Evolutionary conservation across 2,888 invertebrate genomes (phyloP).

Genomic region (Ochropleura leucogaster): DNA sequence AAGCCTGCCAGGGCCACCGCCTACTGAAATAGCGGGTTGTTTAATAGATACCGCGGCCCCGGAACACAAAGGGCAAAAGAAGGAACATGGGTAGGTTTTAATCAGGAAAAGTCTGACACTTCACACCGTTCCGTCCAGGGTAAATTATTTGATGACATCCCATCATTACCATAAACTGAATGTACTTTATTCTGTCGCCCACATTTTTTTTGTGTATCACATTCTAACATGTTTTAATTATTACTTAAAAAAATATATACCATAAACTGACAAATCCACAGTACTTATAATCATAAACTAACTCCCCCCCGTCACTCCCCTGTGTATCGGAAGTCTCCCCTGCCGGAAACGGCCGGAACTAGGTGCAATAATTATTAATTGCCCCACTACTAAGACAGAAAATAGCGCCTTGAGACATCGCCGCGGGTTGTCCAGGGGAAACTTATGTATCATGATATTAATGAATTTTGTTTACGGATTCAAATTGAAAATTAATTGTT

Average conservation of each 20-base stretch:
- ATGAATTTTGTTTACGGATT: slow-evolving; percentile 65
- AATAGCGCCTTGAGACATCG: slow-evolving; percentile 80
- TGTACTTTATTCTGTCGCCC: no score
- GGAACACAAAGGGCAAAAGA: no score
- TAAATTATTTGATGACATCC: no score
- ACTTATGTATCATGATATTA: slow-evolving; percentile 63
- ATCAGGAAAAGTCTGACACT: no score
- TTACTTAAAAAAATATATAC: slow-evolving; percentile 44
- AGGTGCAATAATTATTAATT: slow-evolving; percentile 90
- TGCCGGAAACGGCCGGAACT: slow-evolving; percentile 85
- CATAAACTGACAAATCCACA: slow-evolving; percentile 67
- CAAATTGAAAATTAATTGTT: slow-evolving; percentile 70
- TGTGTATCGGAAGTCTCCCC: slow-evolving; percentile 77
- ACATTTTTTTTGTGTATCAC: no score
- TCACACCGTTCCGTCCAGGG: no score
- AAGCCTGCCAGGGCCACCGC: no score
- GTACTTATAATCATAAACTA: slow-evolving; percentile 79
- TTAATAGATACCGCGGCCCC: no score
- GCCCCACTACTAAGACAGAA: slow-evolving; percentile 77
- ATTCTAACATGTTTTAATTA: no score
- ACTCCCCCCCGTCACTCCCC: slow-evolving; percentile 61
- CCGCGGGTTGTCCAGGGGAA: slow-evolving; percentile 74
- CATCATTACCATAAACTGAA: no score
- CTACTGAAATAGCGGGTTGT: no score
- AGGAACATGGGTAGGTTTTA: no score